phyloP scores from a whole-genome alignment of 1,140 invertebrate genomes.

The Penaeus indicus region DNA sequence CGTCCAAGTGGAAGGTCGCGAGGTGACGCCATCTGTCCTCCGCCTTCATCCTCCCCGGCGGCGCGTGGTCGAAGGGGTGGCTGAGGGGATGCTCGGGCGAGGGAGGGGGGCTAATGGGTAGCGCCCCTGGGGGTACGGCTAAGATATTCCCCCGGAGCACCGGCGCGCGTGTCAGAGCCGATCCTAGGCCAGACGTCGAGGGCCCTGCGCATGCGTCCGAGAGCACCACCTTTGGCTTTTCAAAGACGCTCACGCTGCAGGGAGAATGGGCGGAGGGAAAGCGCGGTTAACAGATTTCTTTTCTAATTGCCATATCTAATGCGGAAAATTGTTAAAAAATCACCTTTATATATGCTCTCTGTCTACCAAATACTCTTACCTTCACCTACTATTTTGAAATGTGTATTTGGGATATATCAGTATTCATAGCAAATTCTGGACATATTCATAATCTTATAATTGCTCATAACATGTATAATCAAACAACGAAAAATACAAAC shows the following conservation, averaged over 20 bases:
- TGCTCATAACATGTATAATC: too few species aligned
- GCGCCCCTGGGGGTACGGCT: constrained; percentile 21
- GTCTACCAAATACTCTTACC: too few species aligned
- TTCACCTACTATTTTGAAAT: too few species aligned
- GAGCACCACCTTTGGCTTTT: neutral
- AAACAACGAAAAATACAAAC: too few species aligned
- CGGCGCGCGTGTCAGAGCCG: constrained; percentile 39
- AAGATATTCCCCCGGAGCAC: constrained; percentile 24
- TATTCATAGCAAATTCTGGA: too few species aligned
- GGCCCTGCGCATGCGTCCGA: constrained; percentile 45
- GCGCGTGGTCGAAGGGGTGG: neutral
- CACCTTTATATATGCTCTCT: too few species aligned
- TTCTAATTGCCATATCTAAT: neutral
- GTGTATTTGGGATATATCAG: too few species aligned
- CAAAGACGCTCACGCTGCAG: constrained; percentile 5
- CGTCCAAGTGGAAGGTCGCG: constrained; percentile 16
- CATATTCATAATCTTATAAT: too few species aligned
- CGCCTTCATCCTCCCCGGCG: neutral
- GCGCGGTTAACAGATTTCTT: too few species aligned
- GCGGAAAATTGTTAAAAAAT: too few species aligned
- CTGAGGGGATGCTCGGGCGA: constrained; percentile 11
- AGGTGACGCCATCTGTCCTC: constrained; percentile 49
- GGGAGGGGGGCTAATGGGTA: neutral
- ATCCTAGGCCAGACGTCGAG: constrained; percentile 45
- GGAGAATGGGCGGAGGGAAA: neutral